Evolutionary conservation across 1,140 invertebrate genomes (phyloP), one percentile per base, ranked within the genome.

Genomic region (Homarus americanus): DNA sequence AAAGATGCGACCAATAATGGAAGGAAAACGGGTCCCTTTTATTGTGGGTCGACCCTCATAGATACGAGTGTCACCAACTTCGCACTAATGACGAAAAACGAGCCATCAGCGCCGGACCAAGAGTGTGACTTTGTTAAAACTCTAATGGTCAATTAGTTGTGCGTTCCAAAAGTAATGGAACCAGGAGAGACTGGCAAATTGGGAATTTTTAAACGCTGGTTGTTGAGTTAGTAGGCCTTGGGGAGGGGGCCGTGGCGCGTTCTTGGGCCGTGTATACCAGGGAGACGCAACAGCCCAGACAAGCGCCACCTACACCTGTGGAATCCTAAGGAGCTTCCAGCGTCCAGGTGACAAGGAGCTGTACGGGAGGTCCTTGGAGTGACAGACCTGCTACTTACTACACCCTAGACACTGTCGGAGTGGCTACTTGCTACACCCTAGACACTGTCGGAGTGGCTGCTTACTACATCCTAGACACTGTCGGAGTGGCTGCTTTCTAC

Each of bases 11-110:
- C 53, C 53, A 58, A 2, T 15, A 24, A 15, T 15, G 53, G 9
- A 5, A 58, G 53, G 53, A 58, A 58, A 58, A 24, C 10, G 2
- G 53, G 9, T 24, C 2, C 2, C 44, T 58, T 9, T 58, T 58
- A 58, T 17, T 24, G 53, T 24, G 53, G 53, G 9, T 24, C 10
- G 53, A 5, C 9, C 20, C 53, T 24, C 75, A 9, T 4, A 78
- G 75, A 78, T 78, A 78, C 75, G 75, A 10, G 40, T 41, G 75
- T 78, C 75, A n/a, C 75, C 75, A 41, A n/a, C 40, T 9, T 78
- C 75, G 75, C 38, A 38, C 75, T 78, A 78, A 78, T 78, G 75
- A 78, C 75, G 75, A 78, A 41, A 78, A 78, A 78, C 75, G 75
- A 78, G 34, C 75, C 75, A 78, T 78, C 75, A 41, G 20, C 2